These are phyloP conservation scores for Caenorhabditis imperialis DNA, from an alignment of 2,888 invertebrate species.

Conservation along the genomic window DNA sequence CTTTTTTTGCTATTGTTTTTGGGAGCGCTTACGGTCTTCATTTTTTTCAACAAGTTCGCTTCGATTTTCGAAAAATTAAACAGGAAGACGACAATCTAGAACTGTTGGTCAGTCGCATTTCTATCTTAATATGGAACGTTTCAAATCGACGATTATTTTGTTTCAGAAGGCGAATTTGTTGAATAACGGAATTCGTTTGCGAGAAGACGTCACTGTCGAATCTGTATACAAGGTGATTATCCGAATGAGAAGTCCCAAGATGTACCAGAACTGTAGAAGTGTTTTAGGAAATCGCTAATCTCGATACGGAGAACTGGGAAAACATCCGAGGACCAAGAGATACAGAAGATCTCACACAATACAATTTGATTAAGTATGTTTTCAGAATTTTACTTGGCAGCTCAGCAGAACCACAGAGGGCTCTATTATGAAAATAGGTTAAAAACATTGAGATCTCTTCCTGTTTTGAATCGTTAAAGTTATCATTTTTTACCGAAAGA, in stretches of 20 bases:
- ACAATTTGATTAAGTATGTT: constrained; percentile 60
- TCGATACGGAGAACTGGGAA: constrained; percentile 75
- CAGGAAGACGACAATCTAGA: constrained; percentile 68
- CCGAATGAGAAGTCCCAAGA: no score
- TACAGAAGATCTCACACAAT: constrained; percentile 72
- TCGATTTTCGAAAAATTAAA: constrained; percentile 69
- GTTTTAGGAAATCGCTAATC: constrained; percentile 68
- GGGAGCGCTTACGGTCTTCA: constrained; percentile 74
- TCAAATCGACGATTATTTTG: background rate
- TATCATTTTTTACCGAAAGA: no score
- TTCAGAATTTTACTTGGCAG: no score
- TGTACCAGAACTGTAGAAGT: no score
- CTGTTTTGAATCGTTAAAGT: no score
- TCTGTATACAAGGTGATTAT: constrained; percentile 66
- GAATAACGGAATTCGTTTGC: constrained; percentile 64
- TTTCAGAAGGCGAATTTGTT: constrained; percentile 62
- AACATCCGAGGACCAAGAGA: constrained; percentile 77
- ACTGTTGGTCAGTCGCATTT: constrained; percentile 55
- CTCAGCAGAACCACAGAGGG: no score
- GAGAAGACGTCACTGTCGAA: constrained; percentile 70
- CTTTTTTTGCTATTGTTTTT: constrained; percentile 72
- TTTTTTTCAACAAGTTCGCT: constrained; percentile 75
- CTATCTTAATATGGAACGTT: background rate
- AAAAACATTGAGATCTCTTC: no score
- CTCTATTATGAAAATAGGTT: no score